Evolutionary conservation across 2,888 invertebrate species (phyloP), one percentile per base, ranked within the genome.

Genomic region (Myopa tessellatipennis): DNA sequence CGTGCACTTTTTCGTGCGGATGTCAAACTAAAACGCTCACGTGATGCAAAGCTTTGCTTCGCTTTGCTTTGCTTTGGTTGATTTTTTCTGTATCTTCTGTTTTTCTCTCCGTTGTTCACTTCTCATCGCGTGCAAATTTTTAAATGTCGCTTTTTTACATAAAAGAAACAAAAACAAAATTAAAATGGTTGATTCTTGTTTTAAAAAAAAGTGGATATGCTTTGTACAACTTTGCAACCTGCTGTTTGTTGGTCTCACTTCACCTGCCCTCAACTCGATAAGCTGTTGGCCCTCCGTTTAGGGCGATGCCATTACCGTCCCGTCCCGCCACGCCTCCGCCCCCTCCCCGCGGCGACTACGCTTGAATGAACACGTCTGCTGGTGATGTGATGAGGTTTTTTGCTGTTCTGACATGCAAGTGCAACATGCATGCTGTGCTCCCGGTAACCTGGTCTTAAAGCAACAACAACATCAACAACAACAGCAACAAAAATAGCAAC

Each of bases 381-480:
- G 45, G 26, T 67, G 74, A 74, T 74, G 74, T 52, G 65, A 63
- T 74, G 74, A 74, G 74, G 52, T 74, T 74, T 65, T 45, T 65
- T 45, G 34, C 50, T 65, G 65, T 16, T 52, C 65, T 36, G 61
- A 61, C 72, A 72, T 72, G 72, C 72, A 72, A 72, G 61, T 72
- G 72, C 72, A 61, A 60, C 60, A 72, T 38, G 72, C 72, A 72
- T 61, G 72, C 72, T 72, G 72, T 72, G 58, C 72, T 61, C 55
- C 36, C 36, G 52, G 34, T 70, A 70, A 70, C 70, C 55, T 52
- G 52, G 7, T 52, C 36, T 34, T 16, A 50, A 8, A 50, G 3
- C 50, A 10, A 10, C 55, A 55, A 18, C 4, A 40, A 4, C 38
- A 67, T 3, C 67, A 40, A 67, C 67, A 40, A 5, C 4, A 38